These are phyloP conservation scores for Coregonus clupeaformis DNA, from an alignment of 2,113 vertebrate genomes.

Conservation along the genomic window DNA sequence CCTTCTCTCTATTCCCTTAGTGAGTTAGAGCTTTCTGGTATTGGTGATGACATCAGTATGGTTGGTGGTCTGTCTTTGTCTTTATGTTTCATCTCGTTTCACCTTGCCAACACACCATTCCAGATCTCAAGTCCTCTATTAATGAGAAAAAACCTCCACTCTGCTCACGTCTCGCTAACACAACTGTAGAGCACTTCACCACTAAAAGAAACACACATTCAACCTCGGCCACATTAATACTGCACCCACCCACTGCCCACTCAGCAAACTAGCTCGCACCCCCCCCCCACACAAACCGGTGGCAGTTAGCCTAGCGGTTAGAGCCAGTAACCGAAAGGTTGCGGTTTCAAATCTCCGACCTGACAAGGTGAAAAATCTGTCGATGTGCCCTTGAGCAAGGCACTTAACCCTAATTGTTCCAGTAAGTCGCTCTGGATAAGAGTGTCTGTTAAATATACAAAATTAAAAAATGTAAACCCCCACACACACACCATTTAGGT, in stretches of 20 bases:
- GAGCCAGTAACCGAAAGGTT: too few relatives aligned
- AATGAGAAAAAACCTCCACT: neutral
- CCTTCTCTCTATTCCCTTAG: neutral
- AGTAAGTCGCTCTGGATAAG: too few relatives aligned
- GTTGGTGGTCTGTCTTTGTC: neutral
- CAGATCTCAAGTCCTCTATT: neutral
- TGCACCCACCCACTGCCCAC: neutral
- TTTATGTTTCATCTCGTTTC: neutral
- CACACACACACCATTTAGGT: neutral
- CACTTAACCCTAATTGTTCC: too few relatives aligned
- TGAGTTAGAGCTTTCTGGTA: neutral
- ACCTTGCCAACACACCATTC: neutral
- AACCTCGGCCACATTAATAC: neutral
- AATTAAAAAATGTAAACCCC: neutral
- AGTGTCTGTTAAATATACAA: too few relatives aligned
- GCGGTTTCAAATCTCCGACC: too few relatives aligned
- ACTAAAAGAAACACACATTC: too few relatives aligned
- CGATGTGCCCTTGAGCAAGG: too few relatives aligned
- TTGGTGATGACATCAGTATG: neutral
- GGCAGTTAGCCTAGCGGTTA: too few relatives aligned
- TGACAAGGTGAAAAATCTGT: too few relatives aligned
- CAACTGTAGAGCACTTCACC: neutral
- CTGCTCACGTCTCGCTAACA: neutral
- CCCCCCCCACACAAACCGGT: neutral
- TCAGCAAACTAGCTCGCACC: constrained; percentile 5